phyloP scores from a whole-genome alignment of 2,888 invertebrate species.

The Calameuta pallipes region DNA sequence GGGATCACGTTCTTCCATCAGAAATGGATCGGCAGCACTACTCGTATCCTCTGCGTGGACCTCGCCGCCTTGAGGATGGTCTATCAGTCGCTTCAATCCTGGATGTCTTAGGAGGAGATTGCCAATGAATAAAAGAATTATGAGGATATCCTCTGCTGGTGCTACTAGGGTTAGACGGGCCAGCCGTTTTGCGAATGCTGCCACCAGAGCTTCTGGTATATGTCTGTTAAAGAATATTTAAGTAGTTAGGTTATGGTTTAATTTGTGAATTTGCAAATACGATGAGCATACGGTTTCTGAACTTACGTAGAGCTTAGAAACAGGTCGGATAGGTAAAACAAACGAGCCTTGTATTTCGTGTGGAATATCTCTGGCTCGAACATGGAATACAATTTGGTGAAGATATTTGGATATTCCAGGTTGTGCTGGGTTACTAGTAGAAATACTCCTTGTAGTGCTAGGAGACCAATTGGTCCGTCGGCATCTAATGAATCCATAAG shows the following conservation, averaged over 20 bases:
- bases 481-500: conserved; percentile 89
- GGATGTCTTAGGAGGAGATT: conserved; percentile 90
- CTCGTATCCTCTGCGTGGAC: conserved; percentile 45
- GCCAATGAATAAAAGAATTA: conserved; percentile 84
- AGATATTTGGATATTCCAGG: conserved; percentile 95
- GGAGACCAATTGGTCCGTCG: conserved; percentile 87
- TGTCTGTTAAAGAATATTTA: conserved; percentile 71
- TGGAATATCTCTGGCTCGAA: conserved; percentile 92
- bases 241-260: not conserved
- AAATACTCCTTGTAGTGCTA: conserved; percentile 93
- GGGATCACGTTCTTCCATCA: conserved; percentile 85
- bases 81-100: conserved; percentile 77
- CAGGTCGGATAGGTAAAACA: conserved; percentile 89
- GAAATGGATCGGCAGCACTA: conserved; percentile 80
- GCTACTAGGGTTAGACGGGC: conserved; percentile 86
- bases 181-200: conserved; percentile 92
- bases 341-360: conserved; percentile 87
- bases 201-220: conserved; percentile 89
- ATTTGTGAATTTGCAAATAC: conserved; percentile 3
- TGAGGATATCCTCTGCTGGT: conserved; percentile 81
- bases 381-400: conserved; percentile 93
- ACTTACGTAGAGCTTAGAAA: conserved; percentile 92
- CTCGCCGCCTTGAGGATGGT: conserved; percentile 67
- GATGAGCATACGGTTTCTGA: conserved; percentile 4
- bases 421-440: conserved; percentile 91